Conservation (phyloP, 2,113 vertebrate genomes). For the Neotragus pygmaeus region DNA sequence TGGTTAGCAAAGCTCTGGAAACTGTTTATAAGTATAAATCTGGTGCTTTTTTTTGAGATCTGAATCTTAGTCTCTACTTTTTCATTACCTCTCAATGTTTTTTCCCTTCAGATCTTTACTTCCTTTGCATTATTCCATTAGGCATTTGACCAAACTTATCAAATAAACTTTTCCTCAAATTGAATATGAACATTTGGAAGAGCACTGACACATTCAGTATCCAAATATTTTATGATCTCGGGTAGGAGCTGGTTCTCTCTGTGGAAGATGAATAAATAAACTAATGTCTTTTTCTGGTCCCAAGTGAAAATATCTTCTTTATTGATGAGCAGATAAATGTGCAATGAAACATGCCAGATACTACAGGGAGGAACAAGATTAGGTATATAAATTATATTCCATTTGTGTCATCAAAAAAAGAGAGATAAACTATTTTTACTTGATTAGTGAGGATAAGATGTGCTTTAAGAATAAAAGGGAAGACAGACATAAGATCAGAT, state of each 20-base stretch:
- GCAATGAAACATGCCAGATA: background rate
- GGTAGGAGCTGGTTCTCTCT: background rate
- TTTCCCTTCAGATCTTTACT: background rate
- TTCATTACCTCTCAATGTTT: background rate
- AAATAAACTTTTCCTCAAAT: background rate
- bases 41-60: background rate
- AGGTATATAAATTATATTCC: background rate
- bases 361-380: background rate
- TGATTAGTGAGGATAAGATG: background rate
- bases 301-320: background rate
- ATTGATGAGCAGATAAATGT: background rate
- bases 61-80: background rate
- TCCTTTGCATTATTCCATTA: background rate
- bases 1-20: background rate
- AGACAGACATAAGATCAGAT: background rate
- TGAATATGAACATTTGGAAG: background rate
- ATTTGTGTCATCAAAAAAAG: background rate
- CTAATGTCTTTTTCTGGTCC: background rate
- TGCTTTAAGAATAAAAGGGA: background rate
- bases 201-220: background rate
- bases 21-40: background rate
- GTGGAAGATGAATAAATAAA: background rate
- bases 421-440: background rate
- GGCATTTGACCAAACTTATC: background rate
- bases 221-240: background rate